phyloP scores from a whole-genome alignment of 2,797 vertebrate genomes.

The Rhinichthys osculus region DNA sequence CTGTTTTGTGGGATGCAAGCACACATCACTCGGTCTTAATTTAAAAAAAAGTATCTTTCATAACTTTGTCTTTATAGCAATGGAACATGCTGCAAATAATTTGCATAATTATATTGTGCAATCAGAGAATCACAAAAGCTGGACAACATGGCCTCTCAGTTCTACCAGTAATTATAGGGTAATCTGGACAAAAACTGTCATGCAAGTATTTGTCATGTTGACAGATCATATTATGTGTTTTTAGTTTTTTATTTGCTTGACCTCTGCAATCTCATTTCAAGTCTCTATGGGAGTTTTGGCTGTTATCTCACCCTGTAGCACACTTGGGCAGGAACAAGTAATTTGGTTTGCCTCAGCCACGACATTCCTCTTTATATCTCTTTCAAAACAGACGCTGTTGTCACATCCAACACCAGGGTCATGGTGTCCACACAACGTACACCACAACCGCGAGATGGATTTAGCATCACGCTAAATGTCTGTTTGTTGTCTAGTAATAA shows the following conservation, averaged over 20 bases:
- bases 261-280: slow-evolving; percentile 4
- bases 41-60: slow-evolving; percentile 59
- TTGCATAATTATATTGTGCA: slow-evolving; percentile 77
- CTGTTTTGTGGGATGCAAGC: not conserved
- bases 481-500: slow-evolving; percentile 11
- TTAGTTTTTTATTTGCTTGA: slow-evolving; percentile 17
- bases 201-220: not conserved
- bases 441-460: not conserved
- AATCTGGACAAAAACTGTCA: slow-evolving; percentile 1
- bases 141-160: slow-evolving; percentile 68
- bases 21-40: not conserved
- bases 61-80: slow-evolving; percentile 59
- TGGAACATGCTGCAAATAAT: slow-evolving; percentile 64
- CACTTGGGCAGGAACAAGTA: not conserved
- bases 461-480: not conserved
- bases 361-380: slow-evolving; percentile 48
- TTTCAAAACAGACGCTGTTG: slow-evolving; percentile 45
- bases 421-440: slow-evolving; percentile 6
- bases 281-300: not conserved
- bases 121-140: slow-evolving; percentile 66
- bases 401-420: slow-evolving; percentile 30
- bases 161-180: slow-evolving; percentile 55
- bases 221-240: not conserved
- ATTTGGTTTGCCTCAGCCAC: slow-evolving; percentile 34
- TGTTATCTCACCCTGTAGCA: slow-evolving; percentile 3